phyloP scores from a whole-genome alignment of 2,888 invertebrate species.

The Eupithecia tripunctaria region DNA sequence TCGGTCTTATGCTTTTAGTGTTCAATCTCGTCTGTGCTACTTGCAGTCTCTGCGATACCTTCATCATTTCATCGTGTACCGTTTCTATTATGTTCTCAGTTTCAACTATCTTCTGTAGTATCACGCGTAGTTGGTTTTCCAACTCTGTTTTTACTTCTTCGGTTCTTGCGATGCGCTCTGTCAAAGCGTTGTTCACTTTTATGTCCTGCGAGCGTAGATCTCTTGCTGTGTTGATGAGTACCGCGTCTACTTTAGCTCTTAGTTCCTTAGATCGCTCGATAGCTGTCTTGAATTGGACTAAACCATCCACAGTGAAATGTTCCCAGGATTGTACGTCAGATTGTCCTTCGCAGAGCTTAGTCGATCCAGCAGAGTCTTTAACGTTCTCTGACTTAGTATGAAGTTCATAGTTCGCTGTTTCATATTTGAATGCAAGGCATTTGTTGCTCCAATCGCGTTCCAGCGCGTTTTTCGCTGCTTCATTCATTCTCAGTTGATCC shows the following conservation, averaged over 20 bases:
- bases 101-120: conserved; percentile 72
- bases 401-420: conserved; percentile 88
- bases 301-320: conserved; percentile 89
- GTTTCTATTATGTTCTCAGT: conserved; percentile 75
- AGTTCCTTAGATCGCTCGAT: conserved; percentile 88
- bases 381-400: conserved; percentile 88
- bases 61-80: conserved; percentile 73
- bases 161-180: conserved; percentile 89
- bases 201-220: conserved; percentile 93
- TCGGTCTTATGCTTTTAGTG: conserved; percentile 70
- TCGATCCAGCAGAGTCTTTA: conserved; percentile 91
- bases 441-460: conserved; percentile 97
- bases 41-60: conserved; percentile 73
- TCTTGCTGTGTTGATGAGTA: conserved; percentile 89
- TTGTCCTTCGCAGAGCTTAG: conserved; percentile 91
- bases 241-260: conserved; percentile 88
- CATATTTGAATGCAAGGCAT: conserved; percentile 90
- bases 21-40: conserved; percentile 78
- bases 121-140: conserved; percentile 87
- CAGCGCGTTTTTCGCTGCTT: conserved; percentile 90
- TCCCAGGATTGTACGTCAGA: conserved; percentile 94
- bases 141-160: conserved; percentile 89
- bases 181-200: conserved; percentile 89
- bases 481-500: conserved; percentile 88
- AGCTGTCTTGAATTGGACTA: conserved; percentile 90